A percentile compares a stretch with the other conserved stretches of the same genome.
phyloP scores from a whole-genome alignment of 2,113 vertebrate genomes.

The Otus sunia region DNA sequence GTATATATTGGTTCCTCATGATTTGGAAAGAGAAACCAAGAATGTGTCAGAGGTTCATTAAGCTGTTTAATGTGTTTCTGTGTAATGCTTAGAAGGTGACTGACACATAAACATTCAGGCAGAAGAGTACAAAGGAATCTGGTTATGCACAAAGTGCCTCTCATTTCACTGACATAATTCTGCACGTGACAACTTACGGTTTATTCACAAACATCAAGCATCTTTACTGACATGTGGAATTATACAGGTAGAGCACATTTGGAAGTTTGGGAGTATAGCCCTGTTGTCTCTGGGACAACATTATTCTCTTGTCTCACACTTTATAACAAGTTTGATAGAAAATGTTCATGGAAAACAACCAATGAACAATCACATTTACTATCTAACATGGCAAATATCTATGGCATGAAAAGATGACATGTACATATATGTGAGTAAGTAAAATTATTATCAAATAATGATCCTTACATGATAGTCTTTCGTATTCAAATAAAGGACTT shows the following conservation, averaged over 20 bases:
- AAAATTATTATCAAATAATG: not conserved
- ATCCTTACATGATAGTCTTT: not conserved
- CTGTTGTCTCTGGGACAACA: not conserved
- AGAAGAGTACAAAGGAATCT: not conserved
- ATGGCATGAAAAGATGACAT: not conserved
- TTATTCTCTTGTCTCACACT: not conserved
- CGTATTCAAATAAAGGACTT: not conserved
- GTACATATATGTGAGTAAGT: not conserved
- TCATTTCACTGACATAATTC: not conserved
- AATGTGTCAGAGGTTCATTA: not conserved
- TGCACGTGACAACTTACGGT: fast-evolving
- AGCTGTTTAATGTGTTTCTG: not conserved
- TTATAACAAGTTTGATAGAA: not conserved
- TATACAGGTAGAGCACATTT: not conserved
- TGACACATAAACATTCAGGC: not conserved
- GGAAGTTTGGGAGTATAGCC: not conserved
- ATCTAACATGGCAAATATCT: not conserved
- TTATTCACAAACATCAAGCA: not conserved
- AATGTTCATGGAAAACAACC: not conserved
- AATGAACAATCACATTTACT: not conserved
- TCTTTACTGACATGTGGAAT: not conserved
- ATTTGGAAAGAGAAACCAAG: not conserved
- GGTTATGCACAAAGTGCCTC: not conserved
- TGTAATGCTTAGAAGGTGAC: not conserved
- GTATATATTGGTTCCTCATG: not conserved